Evolutionary conservation across 1,140 invertebrate species (phyloP).

Genomic region (Linepithema humile): DNA sequence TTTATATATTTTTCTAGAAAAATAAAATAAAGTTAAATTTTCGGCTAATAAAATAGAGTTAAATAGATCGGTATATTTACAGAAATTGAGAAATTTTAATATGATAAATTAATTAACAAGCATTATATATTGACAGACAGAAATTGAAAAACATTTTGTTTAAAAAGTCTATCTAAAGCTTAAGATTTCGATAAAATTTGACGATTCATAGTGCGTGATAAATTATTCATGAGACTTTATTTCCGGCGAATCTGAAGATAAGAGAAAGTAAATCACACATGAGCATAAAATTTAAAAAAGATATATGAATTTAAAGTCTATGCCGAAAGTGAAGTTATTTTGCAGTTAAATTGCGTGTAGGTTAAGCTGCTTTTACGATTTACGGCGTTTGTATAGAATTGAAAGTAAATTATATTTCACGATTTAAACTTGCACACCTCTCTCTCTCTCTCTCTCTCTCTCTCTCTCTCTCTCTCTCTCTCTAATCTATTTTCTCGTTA

Average conservation of each 20-base stretch:
- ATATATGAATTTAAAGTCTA: neutral
- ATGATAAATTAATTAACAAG: neutral
- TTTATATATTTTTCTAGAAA: too few species aligned
- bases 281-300: neutral
- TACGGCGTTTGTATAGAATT: neutral
- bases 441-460: neutral
- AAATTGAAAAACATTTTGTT: neutral
- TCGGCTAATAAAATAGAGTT: too few species aligned
- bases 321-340: neutral
- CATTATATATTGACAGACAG: neutral
- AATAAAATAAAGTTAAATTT: neutral
- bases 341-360: neutral
- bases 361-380: neutral
- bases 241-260: neutral
- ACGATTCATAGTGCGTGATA: neutral
- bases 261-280: neutral
- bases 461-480: too few species aligned
- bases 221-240: neutral
- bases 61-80: too few species aligned
- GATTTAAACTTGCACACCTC: neutral
- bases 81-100: neutral
- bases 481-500: neutral
- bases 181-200: constrained; percentile 12
- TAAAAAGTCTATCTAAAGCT: too few species aligned
- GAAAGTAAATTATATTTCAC: neutral